These are phyloP conservation scores for Lithobates pipiens DNA, from an alignment of 2,797 vertebrate genomes.

Conservation along the genomic window DNA sequence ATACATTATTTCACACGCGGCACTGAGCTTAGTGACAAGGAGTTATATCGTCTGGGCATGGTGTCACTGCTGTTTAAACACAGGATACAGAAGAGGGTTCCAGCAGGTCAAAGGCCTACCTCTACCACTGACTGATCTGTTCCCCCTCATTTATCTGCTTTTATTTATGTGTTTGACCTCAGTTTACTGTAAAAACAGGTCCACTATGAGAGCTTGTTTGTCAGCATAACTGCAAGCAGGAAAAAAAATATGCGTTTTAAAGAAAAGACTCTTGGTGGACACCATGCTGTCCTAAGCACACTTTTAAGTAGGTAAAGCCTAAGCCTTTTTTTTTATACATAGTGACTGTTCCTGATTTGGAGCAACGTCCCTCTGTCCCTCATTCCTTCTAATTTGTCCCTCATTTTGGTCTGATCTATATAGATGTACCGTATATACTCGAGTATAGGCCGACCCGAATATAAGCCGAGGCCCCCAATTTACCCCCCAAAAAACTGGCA, in stretches of 20 bases:
- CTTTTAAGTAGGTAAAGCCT: no score
- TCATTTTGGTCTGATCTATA: no score
- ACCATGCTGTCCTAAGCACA: not conserved
- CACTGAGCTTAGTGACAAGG: constrained; percentile 11
- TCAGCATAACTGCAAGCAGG: not conserved
- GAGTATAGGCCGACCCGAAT: no score
- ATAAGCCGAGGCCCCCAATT: no score
- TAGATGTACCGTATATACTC: no score
- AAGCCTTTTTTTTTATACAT: no score
- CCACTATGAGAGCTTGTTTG: not conserved
- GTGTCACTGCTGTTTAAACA: constrained; percentile 61
- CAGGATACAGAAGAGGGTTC: constrained; percentile 57
- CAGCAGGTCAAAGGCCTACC: constrained; percentile 35
- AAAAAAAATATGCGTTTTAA: not conserved
- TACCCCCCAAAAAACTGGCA: no score
- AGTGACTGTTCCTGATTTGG: no score
- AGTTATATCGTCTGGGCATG: constrained; percentile 60
- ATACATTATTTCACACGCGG: constrained; percentile 38
- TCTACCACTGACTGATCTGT: constrained; percentile 55
- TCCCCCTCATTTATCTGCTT: constrained; percentile 40
- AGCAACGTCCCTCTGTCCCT: no score
- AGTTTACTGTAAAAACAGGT: not conserved
- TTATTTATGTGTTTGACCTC: constrained; percentile 1
- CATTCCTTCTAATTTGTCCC: no score
- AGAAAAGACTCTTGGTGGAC: not conserved